Percentiles rank a stretch among this genome's conserved stretches.
phyloP scores from a whole-genome alignment of 2,888 invertebrate genomes.

The Ligdia adustata region DNA sequence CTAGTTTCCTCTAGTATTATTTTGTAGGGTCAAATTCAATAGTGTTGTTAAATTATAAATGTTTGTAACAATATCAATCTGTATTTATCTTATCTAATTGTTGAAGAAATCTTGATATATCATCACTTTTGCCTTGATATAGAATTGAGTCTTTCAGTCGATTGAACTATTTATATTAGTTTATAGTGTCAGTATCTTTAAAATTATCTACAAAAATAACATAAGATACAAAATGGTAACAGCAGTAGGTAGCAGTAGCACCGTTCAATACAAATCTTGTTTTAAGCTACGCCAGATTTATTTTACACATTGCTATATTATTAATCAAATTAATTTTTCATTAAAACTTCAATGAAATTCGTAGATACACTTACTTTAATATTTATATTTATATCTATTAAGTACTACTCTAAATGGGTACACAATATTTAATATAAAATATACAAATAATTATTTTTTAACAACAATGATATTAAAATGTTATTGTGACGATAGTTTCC shows the following conservation, averaged over 20 bases:
- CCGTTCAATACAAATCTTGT: slow-evolving; percentile 58
- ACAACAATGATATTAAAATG: neutral
- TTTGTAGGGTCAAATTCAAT: too few species aligned
- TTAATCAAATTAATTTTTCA: too few species aligned
- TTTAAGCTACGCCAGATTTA: slow-evolving; percentile 36
- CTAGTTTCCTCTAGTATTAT: too few species aligned
- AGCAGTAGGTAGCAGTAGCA: slow-evolving; percentile 55
- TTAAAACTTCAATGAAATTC: too few species aligned
- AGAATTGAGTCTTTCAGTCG: neutral
- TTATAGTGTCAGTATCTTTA: slow-evolving; percentile 39
- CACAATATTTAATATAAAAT: slow-evolving; percentile 28
- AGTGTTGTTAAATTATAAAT: too few species aligned
- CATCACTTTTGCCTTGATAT: too few species aligned
- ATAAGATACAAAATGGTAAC: slow-evolving; percentile 71
- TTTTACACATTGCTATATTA: slow-evolving; percentile 5
- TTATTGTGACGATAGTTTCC: slow-evolving; percentile 44
- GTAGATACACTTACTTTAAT: too few species aligned
- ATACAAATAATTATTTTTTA: slow-evolving; percentile 24
- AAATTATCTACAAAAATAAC: slow-evolving; percentile 54
- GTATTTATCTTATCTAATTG: too few species aligned
- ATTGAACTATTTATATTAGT: slow-evolving; percentile 4
- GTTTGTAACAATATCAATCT: too few species aligned
- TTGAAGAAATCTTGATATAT: too few species aligned
- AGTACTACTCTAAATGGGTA: too few species aligned
- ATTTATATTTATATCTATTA: too few species aligned